Evolutionary conservation across 1,140 invertebrate species (phyloP).

Genomic region (Probaryconus sp.): DNA sequence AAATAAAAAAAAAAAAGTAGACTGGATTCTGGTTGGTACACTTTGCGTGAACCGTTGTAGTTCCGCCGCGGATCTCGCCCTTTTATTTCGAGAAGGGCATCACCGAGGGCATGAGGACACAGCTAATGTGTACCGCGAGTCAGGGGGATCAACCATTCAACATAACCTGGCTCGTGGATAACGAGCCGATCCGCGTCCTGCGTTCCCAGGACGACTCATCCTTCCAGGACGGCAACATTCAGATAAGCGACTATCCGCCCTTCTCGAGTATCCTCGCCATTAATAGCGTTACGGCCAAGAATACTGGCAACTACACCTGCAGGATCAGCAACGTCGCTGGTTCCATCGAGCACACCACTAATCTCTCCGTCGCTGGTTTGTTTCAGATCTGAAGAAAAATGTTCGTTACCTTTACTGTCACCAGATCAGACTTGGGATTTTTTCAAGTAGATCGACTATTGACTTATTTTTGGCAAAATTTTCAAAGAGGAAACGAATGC

Average conservation of each 20-base stretch:
- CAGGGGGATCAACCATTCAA: slow-evolving; percentile 81
- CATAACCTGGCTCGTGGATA: slow-evolving; percentile 82
- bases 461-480: no score
- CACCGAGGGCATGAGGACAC: slow-evolving; percentile 82
- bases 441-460: no score
- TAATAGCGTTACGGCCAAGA: slow-evolving; percentile 80
- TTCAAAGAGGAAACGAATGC: no score
- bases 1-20: background rate
- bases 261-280: slow-evolving; percentile 82
- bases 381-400: slow-evolving; percentile 60
- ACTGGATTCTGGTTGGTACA: slow-evolving; percentile 32
- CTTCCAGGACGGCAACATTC: slow-evolving; percentile 67
- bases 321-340: slow-evolving; percentile 81
- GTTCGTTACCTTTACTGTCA: slow-evolving; percentile 38
- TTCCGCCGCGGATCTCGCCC: slow-evolving; percentile 80
- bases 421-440: slow-evolving; percentile 48
- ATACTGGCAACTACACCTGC: slow-evolving; percentile 84
- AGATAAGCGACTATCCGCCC: slow-evolving; percentile 78
- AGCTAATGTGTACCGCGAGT: slow-evolving; percentile 82
- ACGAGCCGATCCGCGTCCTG: slow-evolving; percentile 70
- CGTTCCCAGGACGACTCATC: slow-evolving; percentile 60
- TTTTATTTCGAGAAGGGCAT: slow-evolving; percentile 80
- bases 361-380: slow-evolving; percentile 81
- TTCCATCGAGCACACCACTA: slow-evolving; percentile 80
- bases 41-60: slow-evolving; percentile 77